Conservation (phyloP, 2,113 vertebrate genomes). For the Actenoides hombroni region DNA sequence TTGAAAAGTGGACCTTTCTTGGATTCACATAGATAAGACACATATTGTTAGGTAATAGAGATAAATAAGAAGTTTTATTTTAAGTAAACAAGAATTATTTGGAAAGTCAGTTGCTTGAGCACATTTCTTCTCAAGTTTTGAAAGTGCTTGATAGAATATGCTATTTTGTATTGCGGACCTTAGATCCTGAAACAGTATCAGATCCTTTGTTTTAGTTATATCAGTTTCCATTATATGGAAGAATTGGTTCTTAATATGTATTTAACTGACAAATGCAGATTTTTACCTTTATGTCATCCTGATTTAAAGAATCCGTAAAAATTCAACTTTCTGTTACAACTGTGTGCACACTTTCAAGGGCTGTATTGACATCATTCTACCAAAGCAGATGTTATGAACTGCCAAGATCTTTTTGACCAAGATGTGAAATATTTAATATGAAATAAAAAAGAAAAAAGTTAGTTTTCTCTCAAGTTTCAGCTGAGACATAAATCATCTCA, state of each 20-base stretch:
- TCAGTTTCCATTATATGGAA: background rate
- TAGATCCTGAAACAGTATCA: background rate
- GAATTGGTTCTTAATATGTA: background rate
- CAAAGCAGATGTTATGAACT: background rate
- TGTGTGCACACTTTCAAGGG: background rate
- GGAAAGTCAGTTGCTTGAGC: background rate
- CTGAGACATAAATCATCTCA: background rate
- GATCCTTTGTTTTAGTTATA: background rate
- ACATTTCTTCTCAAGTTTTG: background rate
- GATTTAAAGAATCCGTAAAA: background rate
- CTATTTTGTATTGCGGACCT: background rate
- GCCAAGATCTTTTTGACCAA: background rate
- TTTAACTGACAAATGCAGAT: background rate
- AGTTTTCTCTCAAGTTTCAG: background rate
- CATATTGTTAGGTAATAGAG: background rate
- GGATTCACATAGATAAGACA: background rate
- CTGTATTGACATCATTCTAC: fast-evolving
- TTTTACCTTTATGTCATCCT: background rate
- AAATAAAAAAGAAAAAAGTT: background rate
- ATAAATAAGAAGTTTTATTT: background rate
- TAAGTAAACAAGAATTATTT: background rate
- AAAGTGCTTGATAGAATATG: background rate
- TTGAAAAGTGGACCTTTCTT: background rate
- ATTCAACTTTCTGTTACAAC: background rate
- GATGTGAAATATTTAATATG: background rate